Evolutionary conservation across 1,140 invertebrate species (phyloP), one percentile per base, ranked within the genome.

Genomic region (Notospermus geniculatus): DNA sequence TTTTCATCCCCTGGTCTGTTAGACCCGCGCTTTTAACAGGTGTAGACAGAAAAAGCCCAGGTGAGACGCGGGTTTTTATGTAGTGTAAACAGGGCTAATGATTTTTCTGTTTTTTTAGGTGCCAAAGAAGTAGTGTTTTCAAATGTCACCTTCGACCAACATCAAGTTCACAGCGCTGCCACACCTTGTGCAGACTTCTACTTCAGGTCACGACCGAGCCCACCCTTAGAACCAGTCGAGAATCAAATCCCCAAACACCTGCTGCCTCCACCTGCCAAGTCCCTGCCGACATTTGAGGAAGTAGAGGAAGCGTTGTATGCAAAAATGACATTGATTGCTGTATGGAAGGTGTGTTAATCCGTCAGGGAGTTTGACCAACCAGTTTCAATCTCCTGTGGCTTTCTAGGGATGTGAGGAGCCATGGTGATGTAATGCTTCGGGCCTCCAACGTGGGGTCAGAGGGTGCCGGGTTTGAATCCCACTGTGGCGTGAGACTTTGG

Each of bases 141-240:
- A 27, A 65, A 64, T 45, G 50, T 66, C 53, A 19, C 62, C 2
- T 60, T 66, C 32, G 53, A 45, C 13, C 15, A 52, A 28, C 39
- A 43, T 23, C 39, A 66, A 52, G 64, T 77, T 41, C 60, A 68
- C 54, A 78, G 75, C 64, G 60, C 66, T 36, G 54, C 55, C 41
- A 73, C 69, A 22, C 77, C 77, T 5, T 80, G 79, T 67, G 64
- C 64, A 56, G 76, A 79, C 56, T 80, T 80, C 66, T 78, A 70
- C 59, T 64, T 66, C 54, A 66, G 73, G 23, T 73, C 73, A 46
- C 61, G 57, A 53, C 61, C 63, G 27, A 19, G 2, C 27, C 13
- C 41, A 43, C 25, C 19, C 5, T 57, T 67, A 15, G 23, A 28
- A 29, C 13, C 59, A 22, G 17, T 46, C 17, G 50, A 64, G 17